These are phyloP conservation scores for Pelosia muscerda DNA, from an alignment of 2,888 invertebrate species.

Conservation along the genomic window DNA sequence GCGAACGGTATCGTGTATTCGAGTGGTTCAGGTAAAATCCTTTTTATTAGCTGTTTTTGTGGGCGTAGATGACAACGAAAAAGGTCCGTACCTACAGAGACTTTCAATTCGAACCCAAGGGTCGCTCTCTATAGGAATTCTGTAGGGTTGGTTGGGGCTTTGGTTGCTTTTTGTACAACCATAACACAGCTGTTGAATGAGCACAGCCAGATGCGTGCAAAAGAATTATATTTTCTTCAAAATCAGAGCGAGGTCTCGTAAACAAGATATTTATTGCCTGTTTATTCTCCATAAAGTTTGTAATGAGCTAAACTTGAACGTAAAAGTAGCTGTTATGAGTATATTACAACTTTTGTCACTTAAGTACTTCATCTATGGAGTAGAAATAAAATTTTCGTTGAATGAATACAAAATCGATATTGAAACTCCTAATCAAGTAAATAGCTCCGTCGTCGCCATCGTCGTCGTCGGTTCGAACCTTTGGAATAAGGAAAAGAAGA, in stretches of 20 bases:
- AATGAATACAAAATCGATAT: slow-evolving; percentile 24
- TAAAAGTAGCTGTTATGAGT: slow-evolving; percentile 4
- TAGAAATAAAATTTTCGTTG: neutral
- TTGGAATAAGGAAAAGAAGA: slow-evolving; percentile 21
- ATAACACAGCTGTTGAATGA: slow-evolving; percentile 65
- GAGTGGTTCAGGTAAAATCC: slow-evolving; percentile 60
- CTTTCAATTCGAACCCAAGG: slow-evolving; percentile 61
- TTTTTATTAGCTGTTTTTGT: slow-evolving; percentile 53
- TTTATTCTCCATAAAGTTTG: slow-evolving; percentile 28
- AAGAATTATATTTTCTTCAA: slow-evolving; percentile 45
- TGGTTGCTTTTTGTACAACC: slow-evolving; percentile 58
- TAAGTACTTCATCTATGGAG: slow-evolving; percentile 10
- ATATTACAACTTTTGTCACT: slow-evolving; percentile 22
- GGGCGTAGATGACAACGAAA: slow-evolving; percentile 57
- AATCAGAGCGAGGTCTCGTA: slow-evolving; percentile 33
- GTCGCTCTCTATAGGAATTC: slow-evolving; percentile 63
- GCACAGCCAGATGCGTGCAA: slow-evolving; percentile 64
- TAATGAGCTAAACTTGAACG: slow-evolving; percentile 35
- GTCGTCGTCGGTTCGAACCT: neutral
- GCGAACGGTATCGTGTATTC: slow-evolving; percentile 37
- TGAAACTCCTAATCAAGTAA: slow-evolving; percentile 24
- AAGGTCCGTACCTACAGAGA: slow-evolving; percentile 52
- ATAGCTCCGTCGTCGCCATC: slow-evolving; percentile 17
- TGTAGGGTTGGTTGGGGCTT: slow-evolving; percentile 54
- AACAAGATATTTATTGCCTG: slow-evolving; percentile 33